phyloP scores from a whole-genome alignment of 2,888 invertebrate genomes.

The Druceiella hillmani region DNA sequence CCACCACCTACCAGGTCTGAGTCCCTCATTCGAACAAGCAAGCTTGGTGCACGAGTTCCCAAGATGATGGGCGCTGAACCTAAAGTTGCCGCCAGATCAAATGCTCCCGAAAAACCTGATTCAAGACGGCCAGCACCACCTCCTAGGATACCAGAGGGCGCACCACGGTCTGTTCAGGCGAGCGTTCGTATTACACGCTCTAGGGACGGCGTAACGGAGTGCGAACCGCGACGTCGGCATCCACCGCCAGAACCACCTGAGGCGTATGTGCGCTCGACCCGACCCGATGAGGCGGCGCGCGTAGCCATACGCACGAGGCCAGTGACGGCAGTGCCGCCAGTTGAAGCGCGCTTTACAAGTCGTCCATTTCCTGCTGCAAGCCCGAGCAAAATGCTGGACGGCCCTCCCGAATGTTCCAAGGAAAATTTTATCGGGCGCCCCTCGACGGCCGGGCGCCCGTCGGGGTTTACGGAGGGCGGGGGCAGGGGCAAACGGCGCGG shows the following conservation, averaged over 20 bases:
- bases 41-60: too few species aligned
- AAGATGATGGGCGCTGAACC: slow-evolving; percentile 19
- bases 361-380: slow-evolving; percentile 38
- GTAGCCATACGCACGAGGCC: not conserved
- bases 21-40: too few species aligned
- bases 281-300: slow-evolving; percentile 10
- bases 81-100: not conserved
- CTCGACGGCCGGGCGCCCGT: slow-evolving; percentile 27
- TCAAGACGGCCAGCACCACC: too few species aligned
- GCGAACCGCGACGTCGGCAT: slow-evolving; percentile 21
- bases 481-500: slow-evolving; percentile 19
- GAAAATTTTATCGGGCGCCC: slow-evolving; percentile 39
- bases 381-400: slow-evolving; percentile 31
- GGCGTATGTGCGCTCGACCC: slow-evolving; percentile 7
- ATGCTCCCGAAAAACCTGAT: not conserved
- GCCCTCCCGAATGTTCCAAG: slow-evolving; percentile 36
- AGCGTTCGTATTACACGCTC: slow-evolving; percentile 3
- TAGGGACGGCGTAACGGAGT: not conserved
- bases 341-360: slow-evolving; percentile 42
- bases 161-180: not conserved
- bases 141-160: not conserved
- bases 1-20: too few species aligned
- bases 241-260: slow-evolving; percentile 24
- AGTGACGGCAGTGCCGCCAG: slow-evolving; percentile 33
- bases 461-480: slow-evolving; percentile 9